Evolutionary conservation across 1,140 invertebrate species (phyloP).

Genomic region (Aporrectodea caliginosa): DNA sequence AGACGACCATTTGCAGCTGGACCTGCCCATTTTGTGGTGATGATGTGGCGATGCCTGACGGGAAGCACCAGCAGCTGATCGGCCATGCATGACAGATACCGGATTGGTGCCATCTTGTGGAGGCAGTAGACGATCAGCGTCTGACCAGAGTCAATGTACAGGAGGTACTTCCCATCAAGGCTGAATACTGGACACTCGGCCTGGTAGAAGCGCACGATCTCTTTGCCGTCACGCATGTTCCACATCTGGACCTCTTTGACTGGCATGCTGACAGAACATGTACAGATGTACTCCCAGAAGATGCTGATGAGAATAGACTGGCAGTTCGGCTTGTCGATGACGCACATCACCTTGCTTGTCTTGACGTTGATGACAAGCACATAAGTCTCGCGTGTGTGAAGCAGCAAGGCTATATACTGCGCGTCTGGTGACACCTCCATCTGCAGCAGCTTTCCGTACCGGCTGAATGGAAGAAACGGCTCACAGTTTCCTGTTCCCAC

Average conservation of each 20-base stretch:
- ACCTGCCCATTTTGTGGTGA: constrained; percentile 18
- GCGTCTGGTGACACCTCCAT: constrained; percentile 24
- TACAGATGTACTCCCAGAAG: constrained; percentile 25
- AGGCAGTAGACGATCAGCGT: constrained; percentile 20
- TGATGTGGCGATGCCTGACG: constrained; percentile 14
- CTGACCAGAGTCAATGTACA: constrained; percentile 26
- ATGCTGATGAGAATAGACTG: constrained; percentile 10
- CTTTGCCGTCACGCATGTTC: constrained; percentile 15
- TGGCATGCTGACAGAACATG: neutral
- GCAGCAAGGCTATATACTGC: constrained; percentile 23
- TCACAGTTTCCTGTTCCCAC: constrained; percentile 24
- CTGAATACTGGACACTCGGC: constrained; percentile 28
- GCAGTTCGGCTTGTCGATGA: constrained; percentile 13
- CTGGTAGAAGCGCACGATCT: constrained; percentile 15
- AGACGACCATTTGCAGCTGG: neutral
- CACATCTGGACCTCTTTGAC: constrained; percentile 22
- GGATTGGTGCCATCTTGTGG: constrained; percentile 4
- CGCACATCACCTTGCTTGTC: constrained; percentile 17
- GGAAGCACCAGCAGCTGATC: constrained; percentile 17
- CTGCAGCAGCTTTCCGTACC: constrained; percentile 27
- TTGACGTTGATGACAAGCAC: constrained; percentile 19
- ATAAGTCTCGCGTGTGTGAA: constrained; percentile 22
- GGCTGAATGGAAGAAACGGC: constrained; percentile 25
- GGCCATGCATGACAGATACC: constrained; percentile 9
- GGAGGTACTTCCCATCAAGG: constrained; percentile 1